phyloP scores from a whole-genome alignment of 2,797 vertebrate genomes.

The Microchirus variegatus region DNA sequence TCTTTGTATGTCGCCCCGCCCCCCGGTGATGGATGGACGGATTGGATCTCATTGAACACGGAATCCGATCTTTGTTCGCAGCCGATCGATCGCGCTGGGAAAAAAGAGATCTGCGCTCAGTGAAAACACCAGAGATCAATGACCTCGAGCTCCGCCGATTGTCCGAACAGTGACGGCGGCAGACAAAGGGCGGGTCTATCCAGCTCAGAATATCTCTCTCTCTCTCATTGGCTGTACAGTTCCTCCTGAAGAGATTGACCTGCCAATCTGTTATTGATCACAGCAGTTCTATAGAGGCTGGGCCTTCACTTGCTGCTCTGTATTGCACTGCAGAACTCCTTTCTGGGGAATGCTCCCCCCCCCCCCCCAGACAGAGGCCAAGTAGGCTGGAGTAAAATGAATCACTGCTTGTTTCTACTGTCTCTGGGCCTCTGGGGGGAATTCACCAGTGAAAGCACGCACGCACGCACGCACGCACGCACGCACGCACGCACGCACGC shows the following conservation, averaged over 20 bases:
- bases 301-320: constrained; percentile 34
- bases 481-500: too few species aligned
- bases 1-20: too few species aligned
- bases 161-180: constrained; percentile 37
- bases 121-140: constrained; percentile 78
- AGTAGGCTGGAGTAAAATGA: constrained; percentile 76
- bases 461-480: background rate
- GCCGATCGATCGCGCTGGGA: constrained; percentile 55
- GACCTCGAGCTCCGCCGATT: constrained; percentile 54
- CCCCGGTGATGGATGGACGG: background rate
- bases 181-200: constrained; percentile 35
- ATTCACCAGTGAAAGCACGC: constrained; percentile 49
- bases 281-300: constrained; percentile 44
- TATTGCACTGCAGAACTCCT: constrained; percentile 42
- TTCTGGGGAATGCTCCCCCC: constrained; percentile 50
- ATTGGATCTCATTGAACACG: constrained; percentile 49
- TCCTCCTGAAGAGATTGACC: constrained; percentile 62
- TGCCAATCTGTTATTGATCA: constrained; percentile 76
- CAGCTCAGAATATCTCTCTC: constrained; percentile 2
- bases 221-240: constrained; percentile 50
- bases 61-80: constrained; percentile 69
- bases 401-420: constrained; percentile 78
- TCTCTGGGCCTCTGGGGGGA: constrained; percentile 64
- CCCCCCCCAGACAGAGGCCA: constrained; percentile 61
- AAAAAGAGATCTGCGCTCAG: constrained; percentile 67